Conservation (phyloP, 2,113 vertebrate species). For the Neolamprologus falcicula region DNA sequence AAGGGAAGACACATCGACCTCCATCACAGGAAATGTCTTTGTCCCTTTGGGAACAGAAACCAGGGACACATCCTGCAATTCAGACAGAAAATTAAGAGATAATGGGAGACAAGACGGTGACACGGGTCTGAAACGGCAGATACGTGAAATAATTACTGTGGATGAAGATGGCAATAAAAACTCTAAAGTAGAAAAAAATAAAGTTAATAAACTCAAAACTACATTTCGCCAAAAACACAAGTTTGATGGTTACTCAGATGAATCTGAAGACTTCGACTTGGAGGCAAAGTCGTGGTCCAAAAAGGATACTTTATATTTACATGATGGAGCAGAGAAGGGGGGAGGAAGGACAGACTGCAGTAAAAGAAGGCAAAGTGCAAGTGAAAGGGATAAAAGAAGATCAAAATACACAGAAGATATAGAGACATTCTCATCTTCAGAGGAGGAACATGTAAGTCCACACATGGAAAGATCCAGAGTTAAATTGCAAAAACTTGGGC, state of each 20-base stretch:
- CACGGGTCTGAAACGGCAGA: constrained; percentile 1
- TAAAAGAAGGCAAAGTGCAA: neutral
- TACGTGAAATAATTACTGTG: neutral
- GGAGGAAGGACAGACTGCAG: neutral
- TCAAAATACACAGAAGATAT: constrained; percentile 62
- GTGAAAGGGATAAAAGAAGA: neutral
- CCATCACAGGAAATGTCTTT: neutral
- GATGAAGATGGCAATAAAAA: constrained; percentile 3
- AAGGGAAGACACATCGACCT: neutral
- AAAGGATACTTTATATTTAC: neutral
- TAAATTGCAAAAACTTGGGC: neutral
- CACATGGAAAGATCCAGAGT: neutral
- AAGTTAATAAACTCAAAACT: neutral
- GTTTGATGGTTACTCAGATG: constrained; percentile 66
- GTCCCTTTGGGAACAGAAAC: neutral
- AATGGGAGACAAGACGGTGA: neutral
- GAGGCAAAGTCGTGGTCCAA: neutral
- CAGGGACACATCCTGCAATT: constrained; percentile 41
- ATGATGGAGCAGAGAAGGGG: neutral
- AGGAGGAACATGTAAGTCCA: constrained; percentile 61
- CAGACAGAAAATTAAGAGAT: constrained; percentile 34
- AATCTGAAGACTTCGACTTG: constrained; percentile 81
- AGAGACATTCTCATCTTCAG: constrained; percentile 78
- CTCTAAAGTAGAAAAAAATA: constrained; percentile 12
- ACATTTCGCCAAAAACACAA: neutral